phyloP scores from a whole-genome alignment of 2,797 vertebrate species.

The Cheracebus regulus region DNA sequence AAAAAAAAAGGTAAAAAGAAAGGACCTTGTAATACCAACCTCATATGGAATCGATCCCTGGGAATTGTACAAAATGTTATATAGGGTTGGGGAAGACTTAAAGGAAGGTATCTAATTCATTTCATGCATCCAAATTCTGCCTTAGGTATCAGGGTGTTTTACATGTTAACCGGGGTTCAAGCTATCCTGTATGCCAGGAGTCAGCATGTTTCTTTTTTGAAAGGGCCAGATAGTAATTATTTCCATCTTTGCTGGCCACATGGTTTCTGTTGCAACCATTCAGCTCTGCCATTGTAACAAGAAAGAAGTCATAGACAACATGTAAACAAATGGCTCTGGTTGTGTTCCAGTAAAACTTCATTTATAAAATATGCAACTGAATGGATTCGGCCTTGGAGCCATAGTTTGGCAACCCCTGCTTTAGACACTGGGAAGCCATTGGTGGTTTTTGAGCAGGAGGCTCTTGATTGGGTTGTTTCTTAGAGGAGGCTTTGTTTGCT shows the following conservation, averaged over 20 bases:
- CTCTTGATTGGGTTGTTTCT: background rate
- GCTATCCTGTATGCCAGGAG: background rate
- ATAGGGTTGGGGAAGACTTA: background rate
- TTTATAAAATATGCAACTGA: background rate
- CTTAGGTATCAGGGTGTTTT: background rate
- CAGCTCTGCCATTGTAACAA: background rate
- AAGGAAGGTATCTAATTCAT: background rate
- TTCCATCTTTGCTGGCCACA: background rate
- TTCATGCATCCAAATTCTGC: background rate
- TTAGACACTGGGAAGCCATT: background rate
- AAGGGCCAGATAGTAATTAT: background rate
- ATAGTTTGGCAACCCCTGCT: background rate
- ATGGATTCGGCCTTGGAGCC: background rate
- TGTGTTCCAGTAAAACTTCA: background rate
- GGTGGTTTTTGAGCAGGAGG: background rate
- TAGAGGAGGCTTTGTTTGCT: background rate
- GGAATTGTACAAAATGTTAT: background rate
- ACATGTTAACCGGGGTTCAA: background rate
- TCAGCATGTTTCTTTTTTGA: background rate
- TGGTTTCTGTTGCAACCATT: background rate
- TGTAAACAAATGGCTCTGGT: background rate
- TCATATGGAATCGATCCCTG: background rate
- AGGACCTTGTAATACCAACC: background rate
- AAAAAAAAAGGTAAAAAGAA: background rate
- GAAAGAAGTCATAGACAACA: background rate